Conservation (phyloP, 2,113 vertebrate species). For the Polypterus senegalus region DNA sequence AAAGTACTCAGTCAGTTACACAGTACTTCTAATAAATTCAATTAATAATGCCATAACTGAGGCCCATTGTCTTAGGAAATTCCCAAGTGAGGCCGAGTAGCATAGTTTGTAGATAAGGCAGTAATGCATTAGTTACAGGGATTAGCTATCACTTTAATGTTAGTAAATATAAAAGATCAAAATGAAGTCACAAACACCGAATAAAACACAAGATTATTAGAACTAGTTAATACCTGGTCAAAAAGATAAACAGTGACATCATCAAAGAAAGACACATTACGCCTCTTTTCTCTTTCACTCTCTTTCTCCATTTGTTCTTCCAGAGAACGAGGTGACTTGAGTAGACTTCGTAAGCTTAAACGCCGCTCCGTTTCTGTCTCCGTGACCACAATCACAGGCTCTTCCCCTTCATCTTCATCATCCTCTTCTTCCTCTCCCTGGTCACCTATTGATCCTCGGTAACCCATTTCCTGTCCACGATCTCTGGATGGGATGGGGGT, state of each 20-base stretch:
- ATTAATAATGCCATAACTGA: no score
- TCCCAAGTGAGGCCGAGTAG: no score
- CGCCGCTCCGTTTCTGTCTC: conserved; percentile 73
- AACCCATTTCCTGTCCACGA: conserved; percentile 56
- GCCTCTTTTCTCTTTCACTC: conserved; percentile 54
- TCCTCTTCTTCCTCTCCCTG: conserved; percentile 69
- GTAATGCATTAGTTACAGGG: no score
- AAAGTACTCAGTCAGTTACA: no score
- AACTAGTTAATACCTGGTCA: conserved; percentile 58
- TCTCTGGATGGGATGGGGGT: conserved; percentile 52
- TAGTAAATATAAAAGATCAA: background rate
- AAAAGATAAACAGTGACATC: conserved; percentile 85
- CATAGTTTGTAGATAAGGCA: no score
- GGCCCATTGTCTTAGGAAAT: no score
- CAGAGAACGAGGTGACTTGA: conserved; percentile 74
- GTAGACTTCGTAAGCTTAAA: conserved; percentile 67
- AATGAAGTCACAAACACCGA: background rate
- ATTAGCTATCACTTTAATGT: no score
- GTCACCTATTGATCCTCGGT: conserved; percentile 40
- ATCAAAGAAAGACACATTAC: conserved; percentile 72
- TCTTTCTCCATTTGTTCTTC: conserved; percentile 63
- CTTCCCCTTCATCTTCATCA: conserved; percentile 54
- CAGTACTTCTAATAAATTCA: no score
- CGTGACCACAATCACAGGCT: conserved; percentile 71
- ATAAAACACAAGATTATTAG: background rate